Evolutionary conservation across 2,113 vertebrate genomes (phyloP).

Genomic region (Zapus hudsonius): DNA sequence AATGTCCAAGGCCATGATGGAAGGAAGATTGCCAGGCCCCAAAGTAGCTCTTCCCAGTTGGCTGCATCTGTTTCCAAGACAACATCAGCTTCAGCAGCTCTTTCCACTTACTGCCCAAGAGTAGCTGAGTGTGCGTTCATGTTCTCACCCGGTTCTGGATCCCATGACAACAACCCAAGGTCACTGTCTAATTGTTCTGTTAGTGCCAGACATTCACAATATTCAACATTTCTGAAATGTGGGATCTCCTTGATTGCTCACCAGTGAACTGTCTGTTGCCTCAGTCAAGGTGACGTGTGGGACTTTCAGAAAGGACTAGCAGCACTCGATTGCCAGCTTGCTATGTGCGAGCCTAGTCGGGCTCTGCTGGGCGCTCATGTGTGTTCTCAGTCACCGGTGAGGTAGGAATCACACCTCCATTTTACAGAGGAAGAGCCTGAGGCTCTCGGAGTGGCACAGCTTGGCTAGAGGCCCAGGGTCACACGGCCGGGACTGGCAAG

Average conservation of each 20-base stretch:
- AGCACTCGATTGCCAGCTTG: neutral
- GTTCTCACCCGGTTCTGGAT: neutral
- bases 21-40: neutral
- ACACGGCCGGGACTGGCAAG: neutral
- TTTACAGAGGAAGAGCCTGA: neutral
- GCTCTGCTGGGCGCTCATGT: neutral
- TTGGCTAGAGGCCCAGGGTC: neutral
- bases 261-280: too few relatives aligned
- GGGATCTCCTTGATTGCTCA: neutral
- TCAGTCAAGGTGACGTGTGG: neutral
- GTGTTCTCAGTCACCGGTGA: neutral
- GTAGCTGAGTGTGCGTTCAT: neutral
- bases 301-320: neutral
- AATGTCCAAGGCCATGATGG: neutral
- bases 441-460: neutral
- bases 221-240: neutral
- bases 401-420: neutral
- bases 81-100: conserved; percentile 49
- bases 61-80: conserved; percentile 54
- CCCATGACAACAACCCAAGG: conserved; percentile 16
- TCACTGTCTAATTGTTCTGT: conserved; percentile 7
- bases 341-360: neutral
- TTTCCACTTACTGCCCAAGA: conserved; percentile 14
- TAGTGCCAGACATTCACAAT: neutral
- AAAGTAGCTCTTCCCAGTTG: neutral